Evolutionary conservation across 2,888 invertebrate species (phyloP).

Genomic region (Rapana venosa): DNA sequence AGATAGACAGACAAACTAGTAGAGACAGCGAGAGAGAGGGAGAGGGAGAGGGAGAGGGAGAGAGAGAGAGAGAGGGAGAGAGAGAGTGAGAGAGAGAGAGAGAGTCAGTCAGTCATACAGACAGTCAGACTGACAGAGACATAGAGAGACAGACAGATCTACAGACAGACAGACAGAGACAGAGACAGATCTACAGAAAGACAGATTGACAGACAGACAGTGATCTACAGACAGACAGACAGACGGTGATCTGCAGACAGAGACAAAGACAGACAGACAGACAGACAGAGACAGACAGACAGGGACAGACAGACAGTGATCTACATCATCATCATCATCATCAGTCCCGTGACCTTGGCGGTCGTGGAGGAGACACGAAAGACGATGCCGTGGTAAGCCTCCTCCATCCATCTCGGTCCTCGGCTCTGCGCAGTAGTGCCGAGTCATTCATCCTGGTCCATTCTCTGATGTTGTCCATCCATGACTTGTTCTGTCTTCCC

Average conservation of each 20-base stretch:
- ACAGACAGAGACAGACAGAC: neutral
- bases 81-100: neutral
- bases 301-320: neutral
- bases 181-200: neutral
- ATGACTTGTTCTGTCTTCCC: no score
- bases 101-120: neutral
- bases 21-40: neutral
- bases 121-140: neutral
- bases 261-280: neutral
- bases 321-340: no score
- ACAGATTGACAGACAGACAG: neutral
- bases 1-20: neutral
- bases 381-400: no score
- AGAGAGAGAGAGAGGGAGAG: neutral
- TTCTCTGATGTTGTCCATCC: no score
- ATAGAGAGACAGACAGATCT: neutral
- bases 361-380: no score
- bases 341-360: no score
- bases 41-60: neutral
- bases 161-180: neutral
- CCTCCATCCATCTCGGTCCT: no score
- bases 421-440: no score
- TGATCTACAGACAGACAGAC: neutral
- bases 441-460: no score
- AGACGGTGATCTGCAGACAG: neutral